Evolutionary conservation across 2,113 vertebrate species (phyloP).

Genomic region (Eudyptes chrysolophus): DNA sequence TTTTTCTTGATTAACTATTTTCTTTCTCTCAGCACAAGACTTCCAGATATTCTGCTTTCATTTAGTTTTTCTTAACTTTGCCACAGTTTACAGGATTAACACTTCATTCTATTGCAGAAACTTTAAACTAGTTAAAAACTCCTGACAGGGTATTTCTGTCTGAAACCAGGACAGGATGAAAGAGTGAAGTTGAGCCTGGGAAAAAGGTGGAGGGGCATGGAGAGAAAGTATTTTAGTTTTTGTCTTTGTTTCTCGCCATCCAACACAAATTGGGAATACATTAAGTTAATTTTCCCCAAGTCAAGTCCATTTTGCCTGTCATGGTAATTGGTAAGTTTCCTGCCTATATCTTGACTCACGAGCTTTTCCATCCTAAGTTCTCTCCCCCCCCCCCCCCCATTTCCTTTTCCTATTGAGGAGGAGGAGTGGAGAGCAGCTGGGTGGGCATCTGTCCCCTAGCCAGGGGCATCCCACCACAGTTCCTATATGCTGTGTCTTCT

Average conservation of each 20-base stretch:
- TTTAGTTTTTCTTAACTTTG: not conserved
- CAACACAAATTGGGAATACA: not conserved
- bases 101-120: not conserved
- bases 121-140: not conserved
- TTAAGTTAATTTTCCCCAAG: not conserved
- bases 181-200: not conserved
- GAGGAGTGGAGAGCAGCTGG: not conserved
- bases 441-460: not conserved
- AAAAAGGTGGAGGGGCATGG: fast-evolving
- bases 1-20: not conserved
- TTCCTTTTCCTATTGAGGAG: not conserved
- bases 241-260: not conserved
- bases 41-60: not conserved
- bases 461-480: not conserved
- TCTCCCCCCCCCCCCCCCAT: not conserved
- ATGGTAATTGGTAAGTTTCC: not conserved
- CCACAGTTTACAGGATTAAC: not conserved
- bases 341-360: not conserved
- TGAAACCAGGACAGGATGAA: not conserved
- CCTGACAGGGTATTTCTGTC: not conserved
- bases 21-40: not conserved
- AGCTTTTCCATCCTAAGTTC: not conserved
- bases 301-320: not conserved
- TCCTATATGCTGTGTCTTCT: not conserved
- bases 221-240: not conserved